Conservation (phyloP, 2,113 vertebrate species). For the Synchiropus splendidus region DNA sequence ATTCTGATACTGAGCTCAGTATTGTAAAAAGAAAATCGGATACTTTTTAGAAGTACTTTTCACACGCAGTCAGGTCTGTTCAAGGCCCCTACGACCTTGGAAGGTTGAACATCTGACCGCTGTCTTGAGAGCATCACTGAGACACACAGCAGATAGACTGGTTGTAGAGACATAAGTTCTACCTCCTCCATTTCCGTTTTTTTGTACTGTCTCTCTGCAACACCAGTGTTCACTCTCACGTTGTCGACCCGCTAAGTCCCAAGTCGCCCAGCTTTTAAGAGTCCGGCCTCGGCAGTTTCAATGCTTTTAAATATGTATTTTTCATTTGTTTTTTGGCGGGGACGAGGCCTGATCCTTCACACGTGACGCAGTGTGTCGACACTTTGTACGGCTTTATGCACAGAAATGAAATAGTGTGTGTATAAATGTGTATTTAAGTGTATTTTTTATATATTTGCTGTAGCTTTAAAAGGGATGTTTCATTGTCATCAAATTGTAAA, state of each 20-base stretch:
- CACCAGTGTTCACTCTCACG: not conserved
- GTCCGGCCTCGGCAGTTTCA: too few relatives aligned
- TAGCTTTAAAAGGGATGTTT: constrained; percentile 54
- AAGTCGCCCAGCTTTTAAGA: not conserved
- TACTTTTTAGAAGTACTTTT: constrained; percentile 10
- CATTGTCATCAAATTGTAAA: constrained; percentile 3
- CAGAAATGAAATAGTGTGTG: constrained; percentile 47
- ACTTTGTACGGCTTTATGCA: constrained; percentile 47
- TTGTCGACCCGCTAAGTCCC: too few relatives aligned
- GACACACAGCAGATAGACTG: constrained; percentile 17
- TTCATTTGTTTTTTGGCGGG: constrained; percentile 5
- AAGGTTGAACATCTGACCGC: too few relatives aligned
- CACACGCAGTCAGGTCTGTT: too few relatives aligned
- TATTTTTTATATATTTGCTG: constrained; percentile 37
- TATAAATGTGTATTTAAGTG: constrained; percentile 45
- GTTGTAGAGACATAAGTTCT: constrained; percentile 50
- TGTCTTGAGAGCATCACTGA: too few relatives aligned
- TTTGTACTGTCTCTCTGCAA: constrained; percentile 25
- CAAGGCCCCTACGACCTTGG: too few relatives aligned
- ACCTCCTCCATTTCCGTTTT: constrained; percentile 41
- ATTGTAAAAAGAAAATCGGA: too few relatives aligned
- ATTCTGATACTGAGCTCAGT: too few relatives aligned
- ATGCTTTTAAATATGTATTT: too few relatives aligned
- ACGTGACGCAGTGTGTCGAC: constrained; percentile 25
- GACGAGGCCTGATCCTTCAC: constrained; percentile 20